These are phyloP conservation scores for Arizona elegans DNA, from an alignment of 2,113 vertebrate species.

Conservation along the genomic window DNA sequence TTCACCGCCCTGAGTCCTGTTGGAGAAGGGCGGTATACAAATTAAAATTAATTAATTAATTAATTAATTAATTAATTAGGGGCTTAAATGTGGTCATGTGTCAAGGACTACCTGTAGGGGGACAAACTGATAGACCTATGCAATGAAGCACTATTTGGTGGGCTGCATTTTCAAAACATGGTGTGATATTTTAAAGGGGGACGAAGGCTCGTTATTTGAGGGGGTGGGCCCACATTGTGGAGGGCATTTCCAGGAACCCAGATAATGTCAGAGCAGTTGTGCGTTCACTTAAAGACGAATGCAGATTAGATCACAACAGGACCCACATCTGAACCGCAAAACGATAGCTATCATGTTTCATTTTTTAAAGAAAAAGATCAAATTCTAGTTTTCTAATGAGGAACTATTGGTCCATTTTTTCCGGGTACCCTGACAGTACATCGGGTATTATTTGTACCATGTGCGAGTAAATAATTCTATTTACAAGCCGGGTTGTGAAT, in stretches of 20 bases:
- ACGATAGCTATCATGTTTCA: neutral
- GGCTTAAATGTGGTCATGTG: too few relatives aligned
- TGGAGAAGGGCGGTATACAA: too few relatives aligned
- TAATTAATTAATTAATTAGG: too few relatives aligned
- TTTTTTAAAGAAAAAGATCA: neutral
- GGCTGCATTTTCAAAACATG: neutral
- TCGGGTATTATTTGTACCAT: rapidly evolving
- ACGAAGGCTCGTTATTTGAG: neutral
- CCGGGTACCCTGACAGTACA: neutral
- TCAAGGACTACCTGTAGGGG: neutral
- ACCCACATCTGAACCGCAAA: neutral
- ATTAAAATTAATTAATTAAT: too few relatives aligned
- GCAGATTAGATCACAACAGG: neutral
- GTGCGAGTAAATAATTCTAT: neutral
- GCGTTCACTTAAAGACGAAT: neutral
- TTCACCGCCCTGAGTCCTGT: too few relatives aligned
- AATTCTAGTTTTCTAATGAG: neutral
- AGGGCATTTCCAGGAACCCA: neutral
- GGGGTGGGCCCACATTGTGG: too few relatives aligned
- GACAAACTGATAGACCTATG: neutral
- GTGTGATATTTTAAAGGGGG: neutral
- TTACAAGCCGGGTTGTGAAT: neutral
- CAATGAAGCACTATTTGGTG: neutral
- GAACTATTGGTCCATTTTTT: neutral
- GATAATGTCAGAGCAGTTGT: neutral